Percentiles rank a stretch among this genome's conserved stretches.
phyloP scores from a whole-genome alignment of 2,113 vertebrate species.

The Ailurus styani region DNA sequence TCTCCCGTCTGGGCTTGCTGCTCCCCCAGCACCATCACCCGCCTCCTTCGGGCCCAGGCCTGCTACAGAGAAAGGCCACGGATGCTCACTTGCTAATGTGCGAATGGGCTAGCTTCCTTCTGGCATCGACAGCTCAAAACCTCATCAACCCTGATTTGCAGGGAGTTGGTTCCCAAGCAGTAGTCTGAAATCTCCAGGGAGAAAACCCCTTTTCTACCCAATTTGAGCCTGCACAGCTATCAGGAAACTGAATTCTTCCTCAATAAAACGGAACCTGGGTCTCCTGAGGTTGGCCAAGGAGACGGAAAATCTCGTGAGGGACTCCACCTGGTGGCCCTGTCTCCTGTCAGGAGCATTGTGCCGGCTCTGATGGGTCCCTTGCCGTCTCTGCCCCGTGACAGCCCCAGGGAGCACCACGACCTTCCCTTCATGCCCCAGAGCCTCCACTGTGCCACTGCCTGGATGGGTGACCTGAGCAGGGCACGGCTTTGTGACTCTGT shows the following conservation, averaged over 20 bases:
- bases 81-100: slow-evolving; percentile 43
- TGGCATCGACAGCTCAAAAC: neutral
- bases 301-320: neutral
- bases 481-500: neutral
- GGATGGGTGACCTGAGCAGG: neutral
- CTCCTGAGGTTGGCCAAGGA: neutral
- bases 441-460: neutral
- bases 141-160: neutral
- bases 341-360: neutral
- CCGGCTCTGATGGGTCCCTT: neutral
- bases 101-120: neutral
- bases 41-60: neutral
- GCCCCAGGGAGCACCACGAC: neutral
- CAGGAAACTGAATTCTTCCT: neutral
- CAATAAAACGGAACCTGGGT: neutral
- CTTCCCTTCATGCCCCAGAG: neutral
- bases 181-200: neutral
- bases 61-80: neutral
- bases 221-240: neutral
- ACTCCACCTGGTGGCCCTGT: neutral
- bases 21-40: neutral
- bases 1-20: neutral
- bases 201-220: neutral
- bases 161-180: neutral
- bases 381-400: neutral